phyloP scores from a whole-genome alignment of 1,140 invertebrate genomes.

The Melipona quadrifasciata region DNA sequence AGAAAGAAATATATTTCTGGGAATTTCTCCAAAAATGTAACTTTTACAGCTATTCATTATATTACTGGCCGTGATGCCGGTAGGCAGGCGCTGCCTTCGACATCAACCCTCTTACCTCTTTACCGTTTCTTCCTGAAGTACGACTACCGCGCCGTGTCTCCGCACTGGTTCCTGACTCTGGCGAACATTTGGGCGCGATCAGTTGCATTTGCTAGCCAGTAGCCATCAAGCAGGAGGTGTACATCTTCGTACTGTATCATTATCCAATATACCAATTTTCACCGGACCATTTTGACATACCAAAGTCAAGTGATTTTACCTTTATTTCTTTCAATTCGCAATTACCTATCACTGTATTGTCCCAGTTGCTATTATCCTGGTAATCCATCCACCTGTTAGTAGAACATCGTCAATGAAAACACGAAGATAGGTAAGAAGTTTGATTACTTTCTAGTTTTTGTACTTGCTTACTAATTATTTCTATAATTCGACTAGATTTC shows the following conservation, averaged over 20 bases:
- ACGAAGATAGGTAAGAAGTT: constrained; percentile 41
- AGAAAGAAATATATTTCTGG: not conserved
- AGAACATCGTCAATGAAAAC: constrained; percentile 45
- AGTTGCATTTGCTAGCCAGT: constrained; percentile 64
- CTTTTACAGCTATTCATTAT: not conserved
- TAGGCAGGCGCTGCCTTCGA: constrained; percentile 48
- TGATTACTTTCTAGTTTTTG: not conserved
- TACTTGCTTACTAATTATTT: not conserved
- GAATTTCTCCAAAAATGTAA: not conserved
- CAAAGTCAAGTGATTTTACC: not conserved
- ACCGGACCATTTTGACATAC: not conserved
- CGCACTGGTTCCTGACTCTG: constrained; percentile 46
- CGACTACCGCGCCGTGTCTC: constrained; percentile 73
- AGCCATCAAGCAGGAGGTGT: constrained; percentile 51
- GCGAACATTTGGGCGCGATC: constrained; percentile 59
- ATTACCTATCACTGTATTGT: not conserved
- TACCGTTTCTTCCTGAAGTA: constrained; percentile 74
- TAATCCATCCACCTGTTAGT: constrained; percentile 59
- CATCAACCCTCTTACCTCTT: constrained; percentile 74
- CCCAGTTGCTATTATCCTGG: not conserved
- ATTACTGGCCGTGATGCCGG: constrained; percentile 29
- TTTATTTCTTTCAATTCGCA: not conserved
- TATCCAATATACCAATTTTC: not conserved
- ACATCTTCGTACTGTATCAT: constrained; percentile 18
- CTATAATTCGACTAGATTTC: not conserved